phyloP scores from a whole-genome alignment of 2,113 vertebrate species.

The Leuciscus idus region DNA sequence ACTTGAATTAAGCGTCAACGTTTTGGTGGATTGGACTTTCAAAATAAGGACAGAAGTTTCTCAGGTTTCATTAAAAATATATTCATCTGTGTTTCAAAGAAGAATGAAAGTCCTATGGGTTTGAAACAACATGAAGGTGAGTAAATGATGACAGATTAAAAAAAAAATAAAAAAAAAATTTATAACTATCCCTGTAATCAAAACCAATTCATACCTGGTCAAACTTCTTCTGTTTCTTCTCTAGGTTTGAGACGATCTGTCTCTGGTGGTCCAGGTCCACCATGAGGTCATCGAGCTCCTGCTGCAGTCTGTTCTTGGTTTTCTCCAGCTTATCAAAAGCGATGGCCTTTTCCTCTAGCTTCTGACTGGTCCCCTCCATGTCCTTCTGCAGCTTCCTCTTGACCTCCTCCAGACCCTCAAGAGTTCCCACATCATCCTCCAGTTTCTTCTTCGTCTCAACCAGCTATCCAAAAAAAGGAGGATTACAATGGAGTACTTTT shows the following conservation, averaged over 20 bases:
- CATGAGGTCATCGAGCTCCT: conserved; percentile 94
- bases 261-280: conserved; percentile 96
- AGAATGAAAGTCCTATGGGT: background rate
- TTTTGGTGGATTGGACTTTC: background rate
- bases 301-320: conserved; percentile 95
- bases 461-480: conserved; percentile 72
- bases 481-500: background rate
- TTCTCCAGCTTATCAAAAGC: conserved; percentile 96
- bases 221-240: conserved; percentile 99
- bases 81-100: background rate
- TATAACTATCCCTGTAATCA: background rate
- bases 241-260: conserved; percentile 94
- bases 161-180: no score
- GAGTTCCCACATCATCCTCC: conserved; percentile 89
- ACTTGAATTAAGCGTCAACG: background rate
- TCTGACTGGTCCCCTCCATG: conserved; percentile 85
- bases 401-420: conserved; percentile 90
- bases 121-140: background rate
- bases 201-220: conserved; percentile 83
- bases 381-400: conserved; percentile 94
- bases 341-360: conserved; percentile 91
- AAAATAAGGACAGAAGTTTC: background rate
- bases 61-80: background rate
- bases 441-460: conserved; percentile 92
- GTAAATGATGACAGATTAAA: background rate